phyloP scores from a whole-genome alignment of 2,113 vertebrate genomes.

The Microtus oregoni region DNA sequence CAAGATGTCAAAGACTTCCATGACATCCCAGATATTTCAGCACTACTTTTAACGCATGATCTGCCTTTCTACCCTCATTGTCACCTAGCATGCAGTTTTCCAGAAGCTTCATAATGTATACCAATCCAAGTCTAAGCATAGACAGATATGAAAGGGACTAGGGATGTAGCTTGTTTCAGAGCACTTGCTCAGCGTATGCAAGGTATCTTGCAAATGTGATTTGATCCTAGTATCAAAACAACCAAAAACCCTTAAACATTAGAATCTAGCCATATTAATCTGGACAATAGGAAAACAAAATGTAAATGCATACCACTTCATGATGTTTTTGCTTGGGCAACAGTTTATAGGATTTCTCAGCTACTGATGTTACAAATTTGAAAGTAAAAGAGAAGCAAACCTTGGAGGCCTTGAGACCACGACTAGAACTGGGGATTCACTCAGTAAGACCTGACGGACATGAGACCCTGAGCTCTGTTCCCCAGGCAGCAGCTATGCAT shows the following conservation, averaged over 20 bases:
- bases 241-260: neutral
- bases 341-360: neutral
- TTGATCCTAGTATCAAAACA: neutral
- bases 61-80: neutral
- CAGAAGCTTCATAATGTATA: neutral
- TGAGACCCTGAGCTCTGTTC: neutral
- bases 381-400: neutral
- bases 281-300: conserved; percentile 17
- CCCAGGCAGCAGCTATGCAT: neutral
- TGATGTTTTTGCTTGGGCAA: no score
- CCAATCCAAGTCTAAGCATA: neutral
- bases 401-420: neutral
- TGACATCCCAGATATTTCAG: neutral
- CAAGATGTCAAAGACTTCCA: neutral
- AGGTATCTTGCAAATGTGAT: neutral
- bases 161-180: neutral
- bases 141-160: neutral
- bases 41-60: neutral
- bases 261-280: neutral
- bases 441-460: neutral
- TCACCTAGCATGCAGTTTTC: neutral
- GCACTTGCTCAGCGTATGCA: neutral
- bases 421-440: neutral
- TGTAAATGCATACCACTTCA: neutral
- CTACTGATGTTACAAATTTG: conserved; percentile 15